Base-by-base conservation (phyloP, 2,113 vertebrate species). In the Thamnaconus septentrionalis region DNA sequence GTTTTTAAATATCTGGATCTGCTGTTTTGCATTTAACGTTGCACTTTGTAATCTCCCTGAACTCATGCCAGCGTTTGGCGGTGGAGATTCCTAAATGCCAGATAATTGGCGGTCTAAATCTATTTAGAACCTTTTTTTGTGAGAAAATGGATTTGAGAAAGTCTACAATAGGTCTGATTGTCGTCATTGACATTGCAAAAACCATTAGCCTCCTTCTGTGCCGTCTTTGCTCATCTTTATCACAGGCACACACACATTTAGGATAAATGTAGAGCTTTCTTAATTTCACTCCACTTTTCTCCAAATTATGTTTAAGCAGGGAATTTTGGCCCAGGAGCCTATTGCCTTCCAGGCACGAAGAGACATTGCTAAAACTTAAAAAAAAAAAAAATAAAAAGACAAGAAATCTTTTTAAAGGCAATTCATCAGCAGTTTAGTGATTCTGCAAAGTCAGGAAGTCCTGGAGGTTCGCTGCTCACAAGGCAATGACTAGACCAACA, bases 1-100 rank as follows among this genome's bases (percentile, higher is more conserved):
- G 5, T 44, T 68, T 66, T 59, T 58, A 31, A 31, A 61, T 51
- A 50, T 53, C 42, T 65, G 40, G 62, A 64, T 59, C 46, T 66
- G 59, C 44, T 55, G 59, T 67, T 78, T 69, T 52, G 9, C 44
- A 58, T 61, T 65, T 61, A 54, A 66, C 51, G 18, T 49, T 51
- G 51, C 56, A 66, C 56, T 64, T 57, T 46, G 18, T 31, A 31
- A 31, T 31, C 18, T 63, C 46, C 55, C 5, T 48, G 4, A 51
- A 66, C 46, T 43, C 59, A 57, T 67, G 6, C 59, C 46, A 7
- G 42, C 52, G n/a, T 45, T 51, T 31, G 41, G 41, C 12, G 48
- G 45, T 45, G 51, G 59, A 65, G 45, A 61, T 42, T 57, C 18
- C 41, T 43, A 71, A 70, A 67, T 59, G 40, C 9, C 45, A 59